Evolutionary conservation across 2,888 invertebrate genomes (phyloP).

Genomic region (Watsonalla cultraria): DNA sequence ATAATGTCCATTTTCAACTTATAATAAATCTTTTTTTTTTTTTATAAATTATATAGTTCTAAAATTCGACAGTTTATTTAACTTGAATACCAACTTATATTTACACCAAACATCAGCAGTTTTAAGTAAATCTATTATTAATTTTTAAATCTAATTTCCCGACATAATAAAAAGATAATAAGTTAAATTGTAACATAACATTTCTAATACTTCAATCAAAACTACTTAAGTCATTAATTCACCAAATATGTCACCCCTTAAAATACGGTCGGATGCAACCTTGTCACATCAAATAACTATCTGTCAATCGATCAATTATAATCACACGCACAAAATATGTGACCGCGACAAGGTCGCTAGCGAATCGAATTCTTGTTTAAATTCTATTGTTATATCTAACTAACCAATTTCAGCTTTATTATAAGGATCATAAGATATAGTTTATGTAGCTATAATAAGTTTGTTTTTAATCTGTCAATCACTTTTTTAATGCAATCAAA

Average conservation of each 20-base stretch:
- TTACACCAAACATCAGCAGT: too few species aligned
- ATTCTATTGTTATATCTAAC: not conserved
- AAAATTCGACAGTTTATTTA: too few species aligned
- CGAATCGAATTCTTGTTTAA: not conserved
- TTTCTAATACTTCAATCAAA: too few species aligned
- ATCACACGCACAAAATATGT: not conserved
- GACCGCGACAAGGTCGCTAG: not conserved
- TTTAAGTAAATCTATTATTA: too few species aligned
- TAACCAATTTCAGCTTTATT: not conserved
- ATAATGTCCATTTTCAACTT: too few species aligned
- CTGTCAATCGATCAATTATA: not conserved
- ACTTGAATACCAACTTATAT: too few species aligned
- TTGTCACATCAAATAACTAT: not conserved
- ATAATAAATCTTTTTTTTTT: too few species aligned
- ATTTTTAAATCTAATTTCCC: too few species aligned
- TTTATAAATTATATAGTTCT: too few species aligned
- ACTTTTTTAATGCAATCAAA: not conserved
- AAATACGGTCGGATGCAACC: not conserved
- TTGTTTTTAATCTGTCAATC: not conserved
- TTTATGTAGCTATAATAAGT: not conserved
- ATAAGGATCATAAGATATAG: not conserved
- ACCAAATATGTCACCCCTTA: not conserved
- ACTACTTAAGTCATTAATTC: too few species aligned
- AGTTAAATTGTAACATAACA: too few species aligned
- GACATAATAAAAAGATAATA: too few species aligned